Evolutionary conservation across 2,797 vertebrate genomes (phyloP).

Genomic region (Hirundo rustica): DNA sequence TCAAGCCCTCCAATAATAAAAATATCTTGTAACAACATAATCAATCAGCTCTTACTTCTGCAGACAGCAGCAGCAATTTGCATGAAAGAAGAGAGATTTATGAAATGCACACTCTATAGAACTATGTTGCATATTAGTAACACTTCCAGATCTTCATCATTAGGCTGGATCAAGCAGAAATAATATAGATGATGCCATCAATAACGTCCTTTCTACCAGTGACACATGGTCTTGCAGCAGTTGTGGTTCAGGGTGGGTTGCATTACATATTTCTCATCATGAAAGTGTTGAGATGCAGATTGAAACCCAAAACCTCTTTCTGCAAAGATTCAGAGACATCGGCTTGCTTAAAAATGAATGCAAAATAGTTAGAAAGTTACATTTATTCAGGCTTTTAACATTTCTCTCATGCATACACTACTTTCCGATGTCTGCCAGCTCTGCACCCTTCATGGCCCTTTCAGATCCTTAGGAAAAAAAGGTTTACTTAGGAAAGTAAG

Average conservation of each 20-base stretch:
- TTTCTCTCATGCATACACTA: background rate
- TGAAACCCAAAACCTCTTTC: conserved; percentile 16
- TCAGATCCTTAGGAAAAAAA: background rate
- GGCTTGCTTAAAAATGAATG: conserved; percentile 24
- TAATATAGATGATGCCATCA: background rate
- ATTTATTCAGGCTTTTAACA: background rate
- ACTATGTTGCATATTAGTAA: background rate
- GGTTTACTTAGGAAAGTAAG: background rate
- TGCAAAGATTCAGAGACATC: conserved; percentile 26
- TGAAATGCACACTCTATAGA: background rate
- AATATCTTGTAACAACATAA: background rate
- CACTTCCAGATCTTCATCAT: background rate
- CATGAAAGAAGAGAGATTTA: background rate
- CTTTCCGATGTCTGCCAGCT: background rate
- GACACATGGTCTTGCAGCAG: conserved; percentile 11
- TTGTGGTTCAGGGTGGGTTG: background rate
- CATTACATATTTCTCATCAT: conserved; percentile 13
- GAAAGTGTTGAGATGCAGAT: background rate
- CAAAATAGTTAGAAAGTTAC: background rate
- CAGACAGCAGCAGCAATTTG: background rate
- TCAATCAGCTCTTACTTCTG: background rate
- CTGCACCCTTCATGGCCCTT: background rate
- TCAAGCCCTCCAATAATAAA: background rate
- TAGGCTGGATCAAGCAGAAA: background rate
- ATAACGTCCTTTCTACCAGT: background rate